Evolutionary conservation across 2,113 vertebrate genomes (phyloP).

Genomic region (Zosterops borbonicus): DNA sequence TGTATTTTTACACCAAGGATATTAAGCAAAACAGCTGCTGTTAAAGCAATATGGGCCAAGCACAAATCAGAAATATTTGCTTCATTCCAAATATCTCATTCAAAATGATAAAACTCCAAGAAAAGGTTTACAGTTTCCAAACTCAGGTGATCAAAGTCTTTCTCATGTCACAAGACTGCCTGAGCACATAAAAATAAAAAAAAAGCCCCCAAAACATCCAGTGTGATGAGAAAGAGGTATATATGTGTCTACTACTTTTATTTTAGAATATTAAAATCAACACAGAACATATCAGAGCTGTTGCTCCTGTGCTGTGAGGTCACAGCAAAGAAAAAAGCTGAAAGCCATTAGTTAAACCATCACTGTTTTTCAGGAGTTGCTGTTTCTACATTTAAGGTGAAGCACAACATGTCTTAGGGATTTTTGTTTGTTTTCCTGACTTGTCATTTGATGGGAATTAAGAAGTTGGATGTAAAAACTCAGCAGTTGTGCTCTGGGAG

Average conservation of each 20-base stretch:
- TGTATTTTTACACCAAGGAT: background rate
- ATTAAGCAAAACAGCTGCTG: background rate
- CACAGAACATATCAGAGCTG: background rate
- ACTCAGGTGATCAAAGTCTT: background rate
- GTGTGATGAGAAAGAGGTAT: background rate
- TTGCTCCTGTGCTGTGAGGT: background rate
- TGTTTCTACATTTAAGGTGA: background rate
- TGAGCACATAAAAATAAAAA: background rate
- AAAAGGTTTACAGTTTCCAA: background rate
- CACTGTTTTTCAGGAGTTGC: background rate
- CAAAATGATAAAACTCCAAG: background rate
- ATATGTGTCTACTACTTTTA: rapidly evolving
- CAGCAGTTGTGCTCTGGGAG: background rate
- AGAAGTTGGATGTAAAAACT: background rate
- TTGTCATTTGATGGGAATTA: background rate
- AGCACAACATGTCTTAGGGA: rapidly evolving
- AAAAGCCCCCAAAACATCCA: rapidly evolving
- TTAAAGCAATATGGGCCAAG: background rate
- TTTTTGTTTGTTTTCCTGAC: background rate
- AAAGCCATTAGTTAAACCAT: background rate
- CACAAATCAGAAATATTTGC: background rate
- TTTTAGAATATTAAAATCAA: background rate
- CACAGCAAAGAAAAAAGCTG: background rate
- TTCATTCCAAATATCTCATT: background rate
- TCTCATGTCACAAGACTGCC: background rate